phyloP scores from a whole-genome alignment of 2,888 invertebrate genomes.

The Dysmachus trigonus region DNA sequence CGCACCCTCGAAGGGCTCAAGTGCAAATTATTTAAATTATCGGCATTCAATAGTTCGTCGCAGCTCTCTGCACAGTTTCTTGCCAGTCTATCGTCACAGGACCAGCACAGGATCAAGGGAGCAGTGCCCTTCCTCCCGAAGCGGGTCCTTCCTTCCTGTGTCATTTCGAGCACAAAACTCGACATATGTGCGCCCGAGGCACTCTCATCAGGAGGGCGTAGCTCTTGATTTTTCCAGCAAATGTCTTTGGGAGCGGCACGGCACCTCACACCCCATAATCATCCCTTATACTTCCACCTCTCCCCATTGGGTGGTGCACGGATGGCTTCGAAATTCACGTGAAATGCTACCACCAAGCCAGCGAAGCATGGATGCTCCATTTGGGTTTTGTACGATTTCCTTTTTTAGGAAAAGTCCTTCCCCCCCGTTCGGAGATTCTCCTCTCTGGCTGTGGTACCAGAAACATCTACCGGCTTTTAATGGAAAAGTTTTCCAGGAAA shows the following conservation, averaged over 20 bases:
- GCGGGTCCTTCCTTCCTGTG: neutral
- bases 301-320: constrained; percentile 6
- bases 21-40: constrained; percentile 37
- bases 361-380: neutral
- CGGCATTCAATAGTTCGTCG: neutral
- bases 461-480: neutral
- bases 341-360: neutral
- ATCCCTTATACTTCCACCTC: neutral
- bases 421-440: neutral
- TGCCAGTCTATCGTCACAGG: neutral
- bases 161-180: constrained; percentile 54
- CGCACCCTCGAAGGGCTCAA: constrained; percentile 13
- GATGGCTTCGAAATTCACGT: neutral
- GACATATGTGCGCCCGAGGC: constrained; percentile 64
- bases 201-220: constrained; percentile 60
- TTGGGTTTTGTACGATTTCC: neutral
- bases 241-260: constrained; percentile 29
- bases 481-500: constrained; percentile 25
- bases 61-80: neutral
- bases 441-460: neutral
- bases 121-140: neutral
- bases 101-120: neutral
- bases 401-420: neutral
- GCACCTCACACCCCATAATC: neutral
- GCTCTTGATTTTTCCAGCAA: constrained; percentile 49